Evolutionary conservation across 92 coral and sea anemone genomes (phyloP), one percentile per base, ranked within the genome.

Genomic region (Palythoa caribaeorum): DNA sequence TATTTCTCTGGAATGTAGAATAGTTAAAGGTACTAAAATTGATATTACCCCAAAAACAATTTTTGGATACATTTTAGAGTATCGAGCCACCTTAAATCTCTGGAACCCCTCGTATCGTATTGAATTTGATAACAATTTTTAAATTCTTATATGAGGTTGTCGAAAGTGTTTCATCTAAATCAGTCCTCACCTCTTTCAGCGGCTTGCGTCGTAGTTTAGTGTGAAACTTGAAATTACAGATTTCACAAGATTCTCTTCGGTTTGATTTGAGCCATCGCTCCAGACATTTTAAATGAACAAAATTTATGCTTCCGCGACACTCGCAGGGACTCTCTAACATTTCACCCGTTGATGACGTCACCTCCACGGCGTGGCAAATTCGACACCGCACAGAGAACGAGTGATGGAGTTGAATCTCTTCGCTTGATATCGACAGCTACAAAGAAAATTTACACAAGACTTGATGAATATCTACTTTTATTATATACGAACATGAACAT

Each of bases 251-350:
- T 52, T 14, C 52, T 38, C 86, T 48, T 21, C 15, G 76, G 37
- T 66, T 81, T 39, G 86, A 68, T 21, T 65, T 19, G 38, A 81
- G 86, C 86, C 86, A 81, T 35, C 86, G 73, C 62, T 81, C 86
- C 60, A 81, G 54, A 81, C 86, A 81, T 71, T 68, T 81, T 9
- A 81, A 37, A 14, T 81, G 86, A 9, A 81, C 86, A 5, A 40
- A 65, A 14, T 76, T 52, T 60, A 81, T 81, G 66, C 76, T 81
- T 2, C 86, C 86, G 14, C 86, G 86, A 36, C 86, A 81, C 6
- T 81, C 86, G 19, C 86, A 81, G 11, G 86, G 86, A 52, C 86
- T 81, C 14, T 81, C 76, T 44, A 81, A n/a, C 75, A 81, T 6
- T 8, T 81, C 76, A 47, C 86, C 86, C 3, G 86, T 81, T 48